These are phyloP conservation scores for Kradibia gibbosae DNA, from an alignment of 1,140 invertebrate species.

Conservation along the genomic window DNA sequence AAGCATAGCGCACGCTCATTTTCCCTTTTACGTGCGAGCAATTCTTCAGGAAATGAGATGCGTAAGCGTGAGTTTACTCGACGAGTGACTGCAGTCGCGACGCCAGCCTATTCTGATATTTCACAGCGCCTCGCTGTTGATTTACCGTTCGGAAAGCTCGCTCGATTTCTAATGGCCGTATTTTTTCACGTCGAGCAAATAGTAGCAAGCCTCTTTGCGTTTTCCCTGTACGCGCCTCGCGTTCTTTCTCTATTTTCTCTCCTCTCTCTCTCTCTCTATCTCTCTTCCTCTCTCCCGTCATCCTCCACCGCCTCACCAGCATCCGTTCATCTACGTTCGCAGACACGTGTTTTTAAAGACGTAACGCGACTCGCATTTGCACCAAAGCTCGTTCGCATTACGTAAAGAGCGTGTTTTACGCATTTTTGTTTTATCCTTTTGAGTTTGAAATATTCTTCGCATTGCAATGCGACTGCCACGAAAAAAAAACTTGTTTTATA, in stretches of 20 bases:
- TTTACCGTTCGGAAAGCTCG: not conserved
- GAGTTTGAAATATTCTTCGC: not conserved
- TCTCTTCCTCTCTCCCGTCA: no score
- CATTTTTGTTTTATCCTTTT: not conserved
- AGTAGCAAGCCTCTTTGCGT: not conserved
- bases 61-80: not conserved
- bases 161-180: not conserved
- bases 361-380: not conserved
- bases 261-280: not conserved
- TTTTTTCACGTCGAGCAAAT: not conserved
- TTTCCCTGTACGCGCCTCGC: not conserved
- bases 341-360: not conserved
- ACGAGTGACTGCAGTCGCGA: not conserved
- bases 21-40: not conserved
- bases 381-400: slow-evolving; percentile 1
- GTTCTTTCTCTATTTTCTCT: not conserved
- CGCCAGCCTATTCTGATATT: slow-evolving; percentile 10
- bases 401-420: not conserved
- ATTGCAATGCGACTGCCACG: not conserved
- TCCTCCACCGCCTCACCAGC: no score
- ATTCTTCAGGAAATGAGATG: not conserved
- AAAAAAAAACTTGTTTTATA: not conserved
- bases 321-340: not conserved
- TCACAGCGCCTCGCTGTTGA: not conserved
- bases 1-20: not conserved